Conservation (phyloP, 2,797 vertebrate genomes). For the Sternotherus odoratus region DNA sequence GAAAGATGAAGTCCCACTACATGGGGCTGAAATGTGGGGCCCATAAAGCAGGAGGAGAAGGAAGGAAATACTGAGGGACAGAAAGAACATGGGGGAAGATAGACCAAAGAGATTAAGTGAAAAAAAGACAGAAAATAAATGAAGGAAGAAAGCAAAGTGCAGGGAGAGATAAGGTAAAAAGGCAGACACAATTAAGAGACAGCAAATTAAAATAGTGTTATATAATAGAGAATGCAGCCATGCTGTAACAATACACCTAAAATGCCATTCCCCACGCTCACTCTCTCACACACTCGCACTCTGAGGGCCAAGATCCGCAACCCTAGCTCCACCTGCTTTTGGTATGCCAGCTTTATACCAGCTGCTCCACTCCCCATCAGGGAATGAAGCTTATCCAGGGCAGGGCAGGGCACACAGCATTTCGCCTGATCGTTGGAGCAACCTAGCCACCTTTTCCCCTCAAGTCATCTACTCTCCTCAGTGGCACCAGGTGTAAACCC, state of each 20-base stretch:
- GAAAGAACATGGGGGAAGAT: not conserved
- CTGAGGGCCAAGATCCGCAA: not conserved
- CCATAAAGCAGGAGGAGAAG: not conserved
- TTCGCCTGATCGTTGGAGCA: not conserved
- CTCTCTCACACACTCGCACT: not conserved
- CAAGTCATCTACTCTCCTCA: not conserved
- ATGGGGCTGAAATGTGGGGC: no score
- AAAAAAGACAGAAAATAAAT: not conserved
- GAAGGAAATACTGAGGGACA: not conserved
- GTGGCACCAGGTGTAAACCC: not conserved
- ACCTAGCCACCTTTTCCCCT: not conserved
- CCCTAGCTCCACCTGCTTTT: not conserved
- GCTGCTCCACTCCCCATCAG: not conserved
- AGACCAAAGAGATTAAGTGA: not conserved
- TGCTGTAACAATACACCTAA: not conserved
- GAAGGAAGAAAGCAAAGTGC: constrained; percentile 1
- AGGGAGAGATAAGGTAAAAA: constrained; percentile 5
- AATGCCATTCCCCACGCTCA: not conserved
- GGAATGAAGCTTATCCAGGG: not conserved
- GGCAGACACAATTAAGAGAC: not conserved
- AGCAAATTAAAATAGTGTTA: not conserved
- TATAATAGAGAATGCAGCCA: not conserved
- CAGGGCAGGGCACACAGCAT: not conserved
- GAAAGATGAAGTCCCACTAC: no score
- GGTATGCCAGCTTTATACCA: not conserved